Conservation (phyloP, 1,140 invertebrate species). For the Helicoverpa zea region DNA sequence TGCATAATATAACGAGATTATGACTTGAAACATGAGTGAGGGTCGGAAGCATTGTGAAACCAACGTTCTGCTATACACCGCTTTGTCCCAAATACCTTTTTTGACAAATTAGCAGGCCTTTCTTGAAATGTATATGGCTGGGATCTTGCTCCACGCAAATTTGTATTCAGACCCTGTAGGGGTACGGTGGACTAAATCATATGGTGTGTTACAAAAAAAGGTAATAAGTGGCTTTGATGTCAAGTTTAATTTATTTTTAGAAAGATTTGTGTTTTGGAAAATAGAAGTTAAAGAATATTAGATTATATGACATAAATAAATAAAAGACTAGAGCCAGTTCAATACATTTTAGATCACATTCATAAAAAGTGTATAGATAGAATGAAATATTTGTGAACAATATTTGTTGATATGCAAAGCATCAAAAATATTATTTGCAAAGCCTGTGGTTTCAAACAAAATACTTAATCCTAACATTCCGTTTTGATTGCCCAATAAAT, state of each 20-base stretch:
- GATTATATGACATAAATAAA: too few species aligned
- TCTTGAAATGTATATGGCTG: constrained; percentile 43
- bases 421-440: too few species aligned
- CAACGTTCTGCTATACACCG: background rate
- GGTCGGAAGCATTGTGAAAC: constrained; percentile 17
- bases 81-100: constrained; percentile 43
- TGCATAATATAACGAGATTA: background rate
- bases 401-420: too few species aligned
- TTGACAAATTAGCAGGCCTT: constrained; percentile 53
- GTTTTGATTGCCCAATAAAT: constrained; percentile 12
- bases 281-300: too few species aligned
- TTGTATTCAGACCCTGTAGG: constrained; percentile 46
- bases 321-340: too few species aligned
- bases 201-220: constrained; percentile 1
- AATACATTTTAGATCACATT: too few species aligned
- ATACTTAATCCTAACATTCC: background rate
- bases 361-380: too few species aligned
- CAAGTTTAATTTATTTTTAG: background rate
- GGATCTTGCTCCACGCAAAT: constrained; percentile 21
- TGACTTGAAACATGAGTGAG: constrained; percentile 1
- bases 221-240: background rate
- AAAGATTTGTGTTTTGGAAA: background rate
- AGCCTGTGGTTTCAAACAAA: background rate
- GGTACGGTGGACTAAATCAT: background rate
- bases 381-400: too few species aligned